Conservation (phyloP, 2,888 invertebrate genomes). For the Thysanoteuthis rhombus region DNA sequence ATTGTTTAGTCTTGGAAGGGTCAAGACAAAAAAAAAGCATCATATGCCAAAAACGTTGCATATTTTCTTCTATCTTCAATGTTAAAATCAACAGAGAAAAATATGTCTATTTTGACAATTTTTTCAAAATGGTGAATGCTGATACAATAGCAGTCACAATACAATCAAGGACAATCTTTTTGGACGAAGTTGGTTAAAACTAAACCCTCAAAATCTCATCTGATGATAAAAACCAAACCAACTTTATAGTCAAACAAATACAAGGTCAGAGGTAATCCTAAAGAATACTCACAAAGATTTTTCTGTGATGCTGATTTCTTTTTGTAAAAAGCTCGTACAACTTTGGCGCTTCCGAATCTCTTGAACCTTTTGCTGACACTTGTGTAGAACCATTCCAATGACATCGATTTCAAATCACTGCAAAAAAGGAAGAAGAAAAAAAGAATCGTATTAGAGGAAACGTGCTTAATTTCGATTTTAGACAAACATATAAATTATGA, state of each 20-base stretch:
- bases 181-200: not conserved
- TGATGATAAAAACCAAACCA: not conserved
- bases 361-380: constrained; percentile 57
- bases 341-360: constrained; percentile 65
- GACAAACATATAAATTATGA: no score
- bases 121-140: no score
- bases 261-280: not conserved
- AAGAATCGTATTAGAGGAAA: not conserved
- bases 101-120: no score
- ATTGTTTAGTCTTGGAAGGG: no score
- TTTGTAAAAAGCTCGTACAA: constrained; percentile 60
- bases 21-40: no score
- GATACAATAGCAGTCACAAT: no score
- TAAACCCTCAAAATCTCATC: not conserved
- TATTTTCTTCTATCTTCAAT: no score
- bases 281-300: constrained; percentile 1
- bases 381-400: constrained; percentile 64
- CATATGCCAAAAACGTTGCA: no score
- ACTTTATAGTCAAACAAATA: not conserved
- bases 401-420: constrained; percentile 57
- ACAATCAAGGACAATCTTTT: no score
- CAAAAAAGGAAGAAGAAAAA: constrained; percentile 22
- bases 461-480: no score
- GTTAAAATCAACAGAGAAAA: no score
- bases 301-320: constrained; percentile 28